Evolutionary conservation across 2,113 vertebrate genomes (phyloP).

Genomic region (Porphyrio hochstetteri): DNA sequence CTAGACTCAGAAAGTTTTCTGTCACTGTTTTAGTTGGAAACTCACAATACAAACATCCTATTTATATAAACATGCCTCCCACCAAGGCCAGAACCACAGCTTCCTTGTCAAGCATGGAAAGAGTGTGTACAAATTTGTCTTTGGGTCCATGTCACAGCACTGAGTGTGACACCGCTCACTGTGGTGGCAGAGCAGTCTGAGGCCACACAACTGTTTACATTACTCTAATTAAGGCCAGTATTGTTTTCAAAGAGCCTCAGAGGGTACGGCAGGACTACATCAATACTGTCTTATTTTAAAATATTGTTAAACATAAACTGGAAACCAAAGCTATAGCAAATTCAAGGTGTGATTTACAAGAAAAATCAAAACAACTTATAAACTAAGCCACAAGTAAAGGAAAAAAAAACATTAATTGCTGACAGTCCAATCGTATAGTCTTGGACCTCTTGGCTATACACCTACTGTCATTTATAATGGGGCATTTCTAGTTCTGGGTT

Average conservation of each 20-base stretch:
- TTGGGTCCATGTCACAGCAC: not conserved
- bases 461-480: not conserved
- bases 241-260: conserved; percentile 9
- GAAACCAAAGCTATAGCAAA: not conserved
- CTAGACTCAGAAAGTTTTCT: not conserved
- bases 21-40: conserved; percentile 21
- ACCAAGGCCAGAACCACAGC: not conserved
- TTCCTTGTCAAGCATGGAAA: conserved; percentile 3
- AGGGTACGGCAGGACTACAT: not conserved
- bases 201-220: not conserved
- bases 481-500: not conserved
- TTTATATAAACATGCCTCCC: not conserved
- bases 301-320: not conserved
- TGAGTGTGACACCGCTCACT: not conserved
- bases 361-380: not conserved
- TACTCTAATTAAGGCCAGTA: not conserved
- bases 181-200: not conserved
- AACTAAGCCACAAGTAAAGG: not conserved
- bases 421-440: not conserved
- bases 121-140: not conserved
- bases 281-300: not conserved
- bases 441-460: not conserved
- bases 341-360: not conserved
- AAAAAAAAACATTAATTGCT: not conserved
- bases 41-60: not conserved